phyloP scores from a whole-genome alignment of 2,113 vertebrate genomes.

The Otolemur garnettii region DNA sequence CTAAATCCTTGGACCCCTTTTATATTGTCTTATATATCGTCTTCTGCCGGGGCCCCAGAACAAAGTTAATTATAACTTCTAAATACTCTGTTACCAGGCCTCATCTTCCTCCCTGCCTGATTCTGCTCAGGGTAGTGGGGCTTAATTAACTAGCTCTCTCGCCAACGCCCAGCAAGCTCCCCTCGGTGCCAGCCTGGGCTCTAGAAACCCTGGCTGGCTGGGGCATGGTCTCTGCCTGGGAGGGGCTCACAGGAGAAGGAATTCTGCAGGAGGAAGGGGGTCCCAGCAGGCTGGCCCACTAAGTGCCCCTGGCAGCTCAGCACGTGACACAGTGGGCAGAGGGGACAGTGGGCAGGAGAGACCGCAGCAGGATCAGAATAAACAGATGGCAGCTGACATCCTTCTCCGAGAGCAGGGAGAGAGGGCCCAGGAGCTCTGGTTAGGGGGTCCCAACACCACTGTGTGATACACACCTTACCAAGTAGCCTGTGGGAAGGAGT shows the following conservation, averaged over 20 bases:
- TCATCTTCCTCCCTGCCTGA: conserved; percentile 5
- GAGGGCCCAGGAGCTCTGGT: fast-evolving
- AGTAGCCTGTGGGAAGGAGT: fast-evolving
- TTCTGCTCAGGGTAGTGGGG: background rate
- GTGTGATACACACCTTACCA: background rate
- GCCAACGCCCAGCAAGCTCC: fast-evolving
- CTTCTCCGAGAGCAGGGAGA: background rate
- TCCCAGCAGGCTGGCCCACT: background rate
- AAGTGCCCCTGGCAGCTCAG: background rate
- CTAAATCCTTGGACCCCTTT: conserved; percentile 74
- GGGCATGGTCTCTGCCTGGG: background rate
- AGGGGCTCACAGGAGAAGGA: background rate
- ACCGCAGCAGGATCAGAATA: background rate
- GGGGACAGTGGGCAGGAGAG: background rate
- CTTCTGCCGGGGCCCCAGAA: conserved; percentile 44
- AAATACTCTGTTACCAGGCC: conserved; percentile 40
- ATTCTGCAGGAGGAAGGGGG: background rate
- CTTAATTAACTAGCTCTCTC: background rate
- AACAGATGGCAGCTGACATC: fast-evolving
- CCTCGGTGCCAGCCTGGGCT: background rate
- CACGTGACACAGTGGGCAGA: background rate
- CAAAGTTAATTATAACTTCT: conserved; percentile 82
- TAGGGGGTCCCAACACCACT: fast-evolving
- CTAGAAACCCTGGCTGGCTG: fast-evolving
- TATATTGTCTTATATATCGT: conserved; percentile 59